Evolutionary conservation across 2,113 vertebrate species (phyloP).

Genomic region (Phodopus roborovskii): DNA sequence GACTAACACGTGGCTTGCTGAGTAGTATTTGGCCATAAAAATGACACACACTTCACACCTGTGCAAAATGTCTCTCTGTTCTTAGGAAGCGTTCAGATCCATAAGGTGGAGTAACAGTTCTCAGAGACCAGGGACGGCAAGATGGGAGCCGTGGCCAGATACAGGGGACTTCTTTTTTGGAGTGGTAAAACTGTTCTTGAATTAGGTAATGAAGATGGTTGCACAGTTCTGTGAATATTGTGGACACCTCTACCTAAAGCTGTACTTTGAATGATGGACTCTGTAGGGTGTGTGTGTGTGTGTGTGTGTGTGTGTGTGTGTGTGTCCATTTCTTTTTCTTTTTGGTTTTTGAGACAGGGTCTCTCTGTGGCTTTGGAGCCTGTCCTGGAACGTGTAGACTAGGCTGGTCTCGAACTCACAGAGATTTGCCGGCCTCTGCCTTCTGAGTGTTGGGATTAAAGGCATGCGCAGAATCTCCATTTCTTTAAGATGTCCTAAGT

Average conservation of each 20-base stretch:
- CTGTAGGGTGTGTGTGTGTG: background rate
- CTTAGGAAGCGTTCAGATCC: fast-evolving
- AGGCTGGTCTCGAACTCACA: too few relatives aligned
- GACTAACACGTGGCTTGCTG: too few relatives aligned
- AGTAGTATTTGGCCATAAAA: background rate
- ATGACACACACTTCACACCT: fast-evolving
- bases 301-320: background rate
- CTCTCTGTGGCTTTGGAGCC: too few relatives aligned
- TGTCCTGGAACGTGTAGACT: too few relatives aligned
- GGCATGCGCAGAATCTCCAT: background rate
- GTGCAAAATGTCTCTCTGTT: fast-evolving
- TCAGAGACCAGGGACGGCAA: background rate
- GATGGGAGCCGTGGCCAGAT: fast-evolving
- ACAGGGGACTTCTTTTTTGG: fast-evolving
- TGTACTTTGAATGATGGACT: fast-evolving
- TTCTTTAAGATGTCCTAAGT: background rate
- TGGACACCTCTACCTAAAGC: background rate
- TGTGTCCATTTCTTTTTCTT: background rate
- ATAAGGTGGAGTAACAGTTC: fast-evolving
- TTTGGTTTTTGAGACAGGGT: too few relatives aligned
- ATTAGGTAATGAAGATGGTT: fast-evolving
- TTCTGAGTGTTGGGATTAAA: too few relatives aligned
- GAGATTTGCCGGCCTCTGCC: too few relatives aligned
- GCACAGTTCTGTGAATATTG: fast-evolving
- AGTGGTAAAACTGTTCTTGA: too few relatives aligned